Percentiles rank a stretch among this genome's conserved stretches.
phyloP scores from a whole-genome alignment of 2,888 invertebrate species.

The Ametastegia equiseti region DNA sequence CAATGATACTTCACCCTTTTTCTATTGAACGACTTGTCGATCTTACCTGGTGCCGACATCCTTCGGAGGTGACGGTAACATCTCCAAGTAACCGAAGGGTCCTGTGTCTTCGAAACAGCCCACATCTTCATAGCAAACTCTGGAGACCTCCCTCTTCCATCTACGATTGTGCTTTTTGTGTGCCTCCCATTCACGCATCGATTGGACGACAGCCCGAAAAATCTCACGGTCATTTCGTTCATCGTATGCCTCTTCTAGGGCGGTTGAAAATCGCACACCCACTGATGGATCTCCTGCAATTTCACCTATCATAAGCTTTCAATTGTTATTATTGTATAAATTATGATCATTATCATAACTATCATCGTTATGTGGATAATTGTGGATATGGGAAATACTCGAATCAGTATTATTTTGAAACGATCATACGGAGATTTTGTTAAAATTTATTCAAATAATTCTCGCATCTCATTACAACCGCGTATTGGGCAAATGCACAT shows the following conservation, averaged over 20 bases:
- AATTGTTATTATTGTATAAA: not conserved
- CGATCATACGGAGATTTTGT: too few relatives aligned
- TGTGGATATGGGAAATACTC: not conserved
- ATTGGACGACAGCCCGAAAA: slow-evolving; percentile 84
- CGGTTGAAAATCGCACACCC: slow-evolving; percentile 77
- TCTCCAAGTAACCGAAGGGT: slow-evolving; percentile 93
- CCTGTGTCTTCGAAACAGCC: slow-evolving; percentile 96
- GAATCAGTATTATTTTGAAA: too few relatives aligned
- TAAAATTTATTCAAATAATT: too few relatives aligned
- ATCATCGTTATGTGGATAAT: not conserved
- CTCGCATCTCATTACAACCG: slow-evolving; percentile 54
- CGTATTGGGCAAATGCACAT: slow-evolving; percentile 39
- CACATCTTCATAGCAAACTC: slow-evolving; percentile 91
- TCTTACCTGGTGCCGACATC: slow-evolving; percentile 88
- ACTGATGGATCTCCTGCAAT: slow-evolving; percentile 64
- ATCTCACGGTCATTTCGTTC: slow-evolving; percentile 85
- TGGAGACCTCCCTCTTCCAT: slow-evolving; percentile 87
- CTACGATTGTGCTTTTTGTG: slow-evolving; percentile 79
- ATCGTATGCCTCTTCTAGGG: slow-evolving; percentile 84
- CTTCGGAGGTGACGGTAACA: slow-evolving; percentile 90
- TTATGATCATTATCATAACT: not conserved
- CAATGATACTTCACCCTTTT: not conserved
- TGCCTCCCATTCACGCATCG: slow-evolving; percentile 85
- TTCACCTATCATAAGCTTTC: not conserved
- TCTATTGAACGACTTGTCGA: not conserved